Base-by-base conservation (phyloP, 2,888 invertebrate genomes). In the Volucella inflata region DNA sequence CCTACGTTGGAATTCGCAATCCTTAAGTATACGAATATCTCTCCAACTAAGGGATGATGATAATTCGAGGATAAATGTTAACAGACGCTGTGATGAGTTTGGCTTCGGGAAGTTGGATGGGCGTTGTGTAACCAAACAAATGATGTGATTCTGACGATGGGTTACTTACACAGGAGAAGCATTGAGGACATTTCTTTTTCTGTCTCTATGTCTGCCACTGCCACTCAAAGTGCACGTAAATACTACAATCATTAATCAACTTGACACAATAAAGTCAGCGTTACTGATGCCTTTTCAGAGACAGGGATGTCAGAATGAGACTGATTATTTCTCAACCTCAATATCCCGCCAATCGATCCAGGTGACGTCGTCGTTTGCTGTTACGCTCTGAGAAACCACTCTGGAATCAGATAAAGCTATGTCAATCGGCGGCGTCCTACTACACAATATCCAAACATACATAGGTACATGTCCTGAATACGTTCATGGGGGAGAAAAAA, bases 191-290 rank as follows among this genome's bases (percentile, higher is more conserved):
- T 70, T 71, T 62, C 76, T 81, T 81, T 60, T 60, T 67, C 70
- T 59, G 55, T 50, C 57, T 36, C 50, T 30, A 30, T 30, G 6
- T 30, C 30, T 30, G 60, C 65, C 48, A 53, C 30, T 55, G 67
- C 64, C 71, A 77, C 53, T 80, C 60, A 57, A 75, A 87, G 74
- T 79, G 62, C 87, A 82, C 76, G 77, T 83, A 83, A 87, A 80
- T 76, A 87, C 82, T 71, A 75, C 79, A 60, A 74, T 83, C 87
- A 87, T 87, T 87, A 87, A 87, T 87, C 87, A 87, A 87, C 83
- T 80, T 87, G 87, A 87, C 87, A 87, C 87, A 87, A 87, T 87
- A 87, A 87, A 87, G 83, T 87, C 87, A 79, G 64, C 87, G 87
- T 87, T 80, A 87, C 82, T 87, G 87, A 87, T 87, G 87, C 81